Percentiles rank a stretch among this genome's conserved stretches.
These are phyloP conservation scores for Babyrousa celebensis DNA, from an alignment of 2,797 vertebrate genomes.

Conservation along the genomic window DNA sequence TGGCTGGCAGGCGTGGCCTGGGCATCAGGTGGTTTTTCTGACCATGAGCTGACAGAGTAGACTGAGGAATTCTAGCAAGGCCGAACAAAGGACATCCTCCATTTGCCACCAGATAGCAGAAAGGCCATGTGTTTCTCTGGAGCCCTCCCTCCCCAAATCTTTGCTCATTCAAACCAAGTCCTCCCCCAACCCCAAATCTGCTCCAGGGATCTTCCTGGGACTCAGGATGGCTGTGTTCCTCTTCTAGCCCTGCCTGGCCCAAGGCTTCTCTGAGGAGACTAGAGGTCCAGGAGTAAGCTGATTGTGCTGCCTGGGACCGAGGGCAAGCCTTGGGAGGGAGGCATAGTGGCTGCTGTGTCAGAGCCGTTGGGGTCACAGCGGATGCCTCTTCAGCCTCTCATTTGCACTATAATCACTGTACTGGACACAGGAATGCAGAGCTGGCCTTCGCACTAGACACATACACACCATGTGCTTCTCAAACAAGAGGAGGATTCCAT, in stretches of 20 bases:
- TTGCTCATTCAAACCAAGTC: constrained; percentile 20
- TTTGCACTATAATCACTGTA: neutral
- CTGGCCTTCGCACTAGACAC: neutral
- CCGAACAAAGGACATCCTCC: neutral
- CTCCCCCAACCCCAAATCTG: neutral
- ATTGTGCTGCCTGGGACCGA: constrained; percentile 9
- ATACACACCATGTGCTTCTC: neutral
- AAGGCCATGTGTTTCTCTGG: neutral
- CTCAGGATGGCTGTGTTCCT: neutral
- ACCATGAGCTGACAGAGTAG: constrained; percentile 40
- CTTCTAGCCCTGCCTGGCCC: neutral
- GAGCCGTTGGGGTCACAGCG: neutral
- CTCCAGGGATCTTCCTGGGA: neutral
- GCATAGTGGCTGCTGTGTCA: neutral
- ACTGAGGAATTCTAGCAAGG: constrained; percentile 15
- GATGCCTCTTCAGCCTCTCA: neutral
- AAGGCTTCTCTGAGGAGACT: constrained; percentile 6
- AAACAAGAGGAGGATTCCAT: neutral
- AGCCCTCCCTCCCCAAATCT: neutral
- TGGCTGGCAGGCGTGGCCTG: neutral
- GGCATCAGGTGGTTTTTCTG: constrained; percentile 42
- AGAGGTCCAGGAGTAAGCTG: neutral
- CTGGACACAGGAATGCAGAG: neutral
- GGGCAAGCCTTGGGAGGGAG: neutral
- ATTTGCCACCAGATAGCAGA: constrained; percentile 28